These are phyloP conservation scores for Peribatodes rhomboidaria DNA, from an alignment of 2,888 invertebrate species.

Conservation along the genomic window DNA sequence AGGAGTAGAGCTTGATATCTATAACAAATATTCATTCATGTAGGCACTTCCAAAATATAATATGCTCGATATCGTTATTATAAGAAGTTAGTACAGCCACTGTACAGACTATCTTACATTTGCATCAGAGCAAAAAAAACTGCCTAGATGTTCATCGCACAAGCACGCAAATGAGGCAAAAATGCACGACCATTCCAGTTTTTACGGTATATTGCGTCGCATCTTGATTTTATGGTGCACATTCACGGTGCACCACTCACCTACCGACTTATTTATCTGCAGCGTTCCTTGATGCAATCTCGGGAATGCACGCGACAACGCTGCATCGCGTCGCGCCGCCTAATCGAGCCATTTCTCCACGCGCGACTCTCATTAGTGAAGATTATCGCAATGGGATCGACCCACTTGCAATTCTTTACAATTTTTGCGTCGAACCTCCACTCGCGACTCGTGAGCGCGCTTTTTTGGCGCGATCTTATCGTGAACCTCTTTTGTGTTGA, in stretches of 20 bases:
- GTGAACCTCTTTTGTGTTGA: constrained; percentile 15
- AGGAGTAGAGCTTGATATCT: too few relatives aligned
- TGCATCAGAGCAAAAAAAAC: constrained; percentile 24
- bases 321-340: constrained; percentile 6
- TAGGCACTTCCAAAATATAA: too few relatives aligned
- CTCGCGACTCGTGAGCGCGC: constrained; percentile 15
- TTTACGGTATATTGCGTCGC: constrained; percentile 26
- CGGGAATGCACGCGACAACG: constrained; percentile 33
- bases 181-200: constrained; percentile 32
- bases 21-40: too few relatives aligned
- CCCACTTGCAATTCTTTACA: constrained; percentile 47
- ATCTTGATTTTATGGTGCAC: constrained; percentile 30
- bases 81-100: not conserved
- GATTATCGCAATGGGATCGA: constrained; percentile 48
- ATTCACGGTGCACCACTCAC: constrained; percentile 18
- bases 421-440: constrained; percentile 26
- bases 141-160: constrained; percentile 30
- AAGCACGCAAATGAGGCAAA: constrained; percentile 41
- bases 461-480: constrained; percentile 35
- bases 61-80: not conserved
- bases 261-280: constrained; percentile 12
- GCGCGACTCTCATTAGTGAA: constrained; percentile 42
- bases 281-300: constrained; percentile 38
- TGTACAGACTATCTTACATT: not conserved
- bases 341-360: constrained; percentile 41